Evolutionary conservation across 2,888 invertebrate genomes (phyloP), one percentile per base, ranked within the genome.

Genomic region (Ochropleura leucogaster): DNA sequence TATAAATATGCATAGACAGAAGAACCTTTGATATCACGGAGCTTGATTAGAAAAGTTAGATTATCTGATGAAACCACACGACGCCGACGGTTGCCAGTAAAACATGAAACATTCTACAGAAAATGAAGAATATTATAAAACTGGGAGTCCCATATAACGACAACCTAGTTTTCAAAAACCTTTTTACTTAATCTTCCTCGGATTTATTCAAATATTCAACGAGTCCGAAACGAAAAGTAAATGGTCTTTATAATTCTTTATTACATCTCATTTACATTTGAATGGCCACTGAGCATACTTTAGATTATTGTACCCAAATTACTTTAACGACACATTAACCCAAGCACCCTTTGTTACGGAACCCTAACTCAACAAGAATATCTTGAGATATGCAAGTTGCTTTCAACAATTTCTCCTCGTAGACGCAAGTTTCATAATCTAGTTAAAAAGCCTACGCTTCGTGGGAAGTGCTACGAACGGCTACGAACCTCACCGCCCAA

Each of bases 321-420:
- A 84, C 72, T 80, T 81, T 81, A 84, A 83, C 84, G 77, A 67
- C 72, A 80, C 76, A 82, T 83, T 74, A 83, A 83, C 74, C 57
- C 57, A 40, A 65, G 63, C 69, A 76, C 81, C 82, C 69, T 80
- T 70, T 72, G 59, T 60, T 68, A 64, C 20, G 68, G 47, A 51
- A 70, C 64, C 75, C 63, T 70, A 57, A 77, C 68, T 59, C 60
- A 69, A 49, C 67, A 69, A 30, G 70, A 74, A 72, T 70, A 68
- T 64, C 59, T 60, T 57, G 51, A 75, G 64, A 70, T 74, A 84
- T 75, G 60, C 74, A 71, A 72, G 49, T 69, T 71, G 66, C 42
- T 57, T 64, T 53, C 55, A 57, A 77, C 75, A 77, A 82, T 69
- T 63, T 49, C 46, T 67, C 68, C 64, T 68, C 20, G 20, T 20